Conservation (phyloP, 2,797 vertebrate genomes). For the Pantherophis vulpinus region DNA sequence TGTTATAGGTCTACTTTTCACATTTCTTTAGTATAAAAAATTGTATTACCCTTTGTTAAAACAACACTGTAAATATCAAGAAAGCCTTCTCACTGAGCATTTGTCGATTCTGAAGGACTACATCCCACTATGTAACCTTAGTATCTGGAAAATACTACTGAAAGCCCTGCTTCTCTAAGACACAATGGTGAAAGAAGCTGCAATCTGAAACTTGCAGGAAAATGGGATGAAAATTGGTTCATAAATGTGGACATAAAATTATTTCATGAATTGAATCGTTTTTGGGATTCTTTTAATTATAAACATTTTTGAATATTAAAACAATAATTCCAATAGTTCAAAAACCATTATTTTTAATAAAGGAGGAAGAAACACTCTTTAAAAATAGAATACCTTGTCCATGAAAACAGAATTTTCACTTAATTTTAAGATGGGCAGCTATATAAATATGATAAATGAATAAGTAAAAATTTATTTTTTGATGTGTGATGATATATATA, state of each 20-base stretch:
- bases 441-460: background rate
- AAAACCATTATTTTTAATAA: background rate
- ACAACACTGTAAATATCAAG: background rate
- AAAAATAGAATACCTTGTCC: background rate
- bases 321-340: background rate
- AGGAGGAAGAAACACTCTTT: background rate
- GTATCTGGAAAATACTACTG: background rate
- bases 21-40: background rate
- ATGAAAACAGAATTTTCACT: background rate
- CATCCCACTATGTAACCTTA: background rate
- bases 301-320: background rate
- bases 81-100: background rate
- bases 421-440: background rate
- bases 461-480: background rate
- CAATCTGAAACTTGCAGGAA: background rate
- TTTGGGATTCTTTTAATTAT: background rate
- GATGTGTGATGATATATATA: fast-evolving
- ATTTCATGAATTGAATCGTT: background rate
- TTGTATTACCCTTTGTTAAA: background rate
- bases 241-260: background rate
- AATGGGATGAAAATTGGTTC: background rate
- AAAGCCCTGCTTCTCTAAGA: background rate
- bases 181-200: background rate
- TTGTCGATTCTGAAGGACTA: background rate
- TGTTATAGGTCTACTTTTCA: background rate